Base-by-base conservation (phyloP, 2,888 invertebrate genomes). In the Bursaphelenchus okinawaensis region DNA sequence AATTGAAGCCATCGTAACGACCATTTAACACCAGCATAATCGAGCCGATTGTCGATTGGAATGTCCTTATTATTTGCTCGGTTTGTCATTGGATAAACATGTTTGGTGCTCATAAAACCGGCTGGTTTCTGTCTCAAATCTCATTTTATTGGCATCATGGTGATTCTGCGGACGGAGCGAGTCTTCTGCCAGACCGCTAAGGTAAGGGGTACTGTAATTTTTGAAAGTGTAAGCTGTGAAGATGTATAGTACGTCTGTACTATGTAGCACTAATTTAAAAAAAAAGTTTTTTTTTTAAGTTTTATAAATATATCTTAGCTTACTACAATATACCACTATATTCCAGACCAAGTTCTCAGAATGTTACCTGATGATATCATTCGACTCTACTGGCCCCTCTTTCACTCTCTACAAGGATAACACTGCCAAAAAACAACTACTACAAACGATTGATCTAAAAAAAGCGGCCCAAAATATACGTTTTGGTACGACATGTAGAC, bases 401-500 rank as follows among this genome's bases (percentile, higher is more conserved):
- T 52, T 71, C 22, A 27, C 55, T 28, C 23, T 71, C 40, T 71
- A 60, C 65, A 70, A 62, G 50, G 71, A 71, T 27, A 28, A 58
- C 56, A 55, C 50, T 6, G 69, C 71, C 16, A 71, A 71, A 40
- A 71, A 71, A 62, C 27, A 60, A 28, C 16, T 71, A 19, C 29
- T 66, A 23, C 63, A 73, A 31, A 66, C 55, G 50, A 23, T 71
- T 1, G 29, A 62, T 16, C 24, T 71, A 6, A 27, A 27, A 8
- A 24, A 26, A 19, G 62, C 63, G 20, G 68, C 68, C n/a, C 67
- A 59, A 24, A 55, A 64, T 19, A 70, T 70, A 8, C 66, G 70
- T 12, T 70, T 70, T 55, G 70, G 70, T 9, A 68, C 70, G 40
- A 73, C 71, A 19, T 29, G 65, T 9, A 54, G 52, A 7, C 55